A percentile compares a stretch with the other conserved stretches of the same genome.
phyloP scores from a whole-genome alignment of 30 jellyfish, hydroid and myxozoan genomes.

The Catostylus mosaicus region DNA sequence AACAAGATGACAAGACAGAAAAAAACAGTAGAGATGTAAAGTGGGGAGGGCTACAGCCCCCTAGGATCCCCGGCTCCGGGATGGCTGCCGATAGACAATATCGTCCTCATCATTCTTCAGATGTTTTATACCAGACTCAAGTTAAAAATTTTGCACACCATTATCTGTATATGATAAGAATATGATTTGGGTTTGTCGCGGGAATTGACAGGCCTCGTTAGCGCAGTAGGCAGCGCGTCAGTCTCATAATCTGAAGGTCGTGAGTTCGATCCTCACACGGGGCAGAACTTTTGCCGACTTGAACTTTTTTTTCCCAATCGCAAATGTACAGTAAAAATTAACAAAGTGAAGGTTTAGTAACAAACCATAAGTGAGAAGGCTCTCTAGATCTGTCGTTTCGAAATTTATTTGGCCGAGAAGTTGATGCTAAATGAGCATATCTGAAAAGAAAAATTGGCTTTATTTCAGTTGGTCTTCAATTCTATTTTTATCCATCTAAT shows the following conservation, averaged over 20 bases:
- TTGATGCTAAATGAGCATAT: slow-evolving; percentile 7
- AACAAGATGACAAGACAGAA: no score
- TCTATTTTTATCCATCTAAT: no score
- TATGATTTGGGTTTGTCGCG: not conserved
- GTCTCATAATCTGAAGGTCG: slow-evolving; percentile 95
- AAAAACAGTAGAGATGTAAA: no score
- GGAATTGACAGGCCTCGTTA: slow-evolving; percentile 48
- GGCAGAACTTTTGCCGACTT: slow-evolving; percentile 36
- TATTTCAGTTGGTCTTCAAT: no score
- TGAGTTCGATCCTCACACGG: slow-evolving; percentile 95
- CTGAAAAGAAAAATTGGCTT: not conserved
- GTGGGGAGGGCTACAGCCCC: no score
- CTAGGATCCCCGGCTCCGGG: no score
- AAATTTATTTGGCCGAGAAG: slow-evolving; percentile 37
- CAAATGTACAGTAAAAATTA: not conserved
- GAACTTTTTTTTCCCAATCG: not conserved
- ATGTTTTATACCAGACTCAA: no score
- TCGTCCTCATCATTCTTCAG: no score
- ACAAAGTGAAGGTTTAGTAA: not conserved
- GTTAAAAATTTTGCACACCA: no score
- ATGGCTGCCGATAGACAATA: no score
- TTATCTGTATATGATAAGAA: not conserved
- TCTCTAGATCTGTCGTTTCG: slow-evolving; percentile 15
- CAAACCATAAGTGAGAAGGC: slow-evolving; percentile 33
- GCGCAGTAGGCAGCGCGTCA: slow-evolving; percentile 97